These are phyloP conservation scores for Sylvietta virens DNA, from an alignment of 2,113 vertebrate species.

Conservation along the genomic window DNA sequence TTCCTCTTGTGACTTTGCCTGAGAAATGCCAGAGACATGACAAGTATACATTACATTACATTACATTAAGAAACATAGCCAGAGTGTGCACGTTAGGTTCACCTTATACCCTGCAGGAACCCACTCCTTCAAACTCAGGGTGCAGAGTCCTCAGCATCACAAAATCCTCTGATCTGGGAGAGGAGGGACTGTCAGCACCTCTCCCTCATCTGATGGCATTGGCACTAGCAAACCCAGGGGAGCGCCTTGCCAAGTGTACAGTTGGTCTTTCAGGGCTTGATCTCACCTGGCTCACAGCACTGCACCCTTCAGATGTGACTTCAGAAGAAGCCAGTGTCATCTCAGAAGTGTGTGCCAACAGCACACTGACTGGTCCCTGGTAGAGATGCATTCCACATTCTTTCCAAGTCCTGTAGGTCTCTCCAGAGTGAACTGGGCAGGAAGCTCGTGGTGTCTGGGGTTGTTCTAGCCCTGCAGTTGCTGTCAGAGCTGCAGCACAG, in stretches of 20 bases:
- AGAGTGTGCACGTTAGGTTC: fast-evolving
- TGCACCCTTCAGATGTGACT: neutral
- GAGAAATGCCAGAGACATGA: neutral
- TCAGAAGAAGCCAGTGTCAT: neutral
- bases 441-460: neutral
- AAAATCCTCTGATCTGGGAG: neutral
- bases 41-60: neutral
- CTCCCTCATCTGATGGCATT: neutral
- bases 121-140: neutral
- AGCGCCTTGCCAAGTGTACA: neutral
- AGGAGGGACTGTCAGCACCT: neutral
- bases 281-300: neutral
- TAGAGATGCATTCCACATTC: fast-evolving
- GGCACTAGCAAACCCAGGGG: neutral
- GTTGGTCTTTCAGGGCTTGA: neutral
- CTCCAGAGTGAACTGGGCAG: neutral
- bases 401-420: neutral
- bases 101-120: neutral
- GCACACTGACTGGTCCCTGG: neutral
- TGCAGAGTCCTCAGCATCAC: neutral
- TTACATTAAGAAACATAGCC: neutral
- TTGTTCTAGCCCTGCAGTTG: neutral
- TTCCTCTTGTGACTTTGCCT: neutral
- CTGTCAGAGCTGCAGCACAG: neutral
- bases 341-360: neutral